Evolutionary conservation across 2,113 vertebrate genomes (phyloP), one percentile per base, ranked within the genome.

Genomic region (Felis chaus): DNA sequence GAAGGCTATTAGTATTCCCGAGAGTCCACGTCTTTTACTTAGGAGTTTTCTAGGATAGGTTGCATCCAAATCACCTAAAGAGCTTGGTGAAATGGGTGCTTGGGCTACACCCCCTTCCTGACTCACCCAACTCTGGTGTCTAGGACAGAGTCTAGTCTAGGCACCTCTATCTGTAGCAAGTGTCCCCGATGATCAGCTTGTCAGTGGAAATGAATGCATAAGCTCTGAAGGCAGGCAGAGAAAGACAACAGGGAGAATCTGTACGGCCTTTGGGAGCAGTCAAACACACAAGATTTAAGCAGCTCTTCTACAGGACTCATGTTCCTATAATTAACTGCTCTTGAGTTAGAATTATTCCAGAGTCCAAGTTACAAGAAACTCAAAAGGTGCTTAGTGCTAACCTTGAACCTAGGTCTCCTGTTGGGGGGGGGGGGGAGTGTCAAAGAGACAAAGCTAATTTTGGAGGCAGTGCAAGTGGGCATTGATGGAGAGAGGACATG

Each of bases 241-340:
- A 83, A 66, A 78, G 74, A 23, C 25, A 39, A 50, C 0, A n/a
- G 0, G 21, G 50, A 36, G 19, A 39, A 55, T 39, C 1, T 7
- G 2, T 7, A 13, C 1, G 1, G 27, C 39, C n/a, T 50, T 36
- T 55, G 4, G 63, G 31, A 65, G 55, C 50, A 63, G 10, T 50
- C 68, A 68, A 39, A 61, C 41, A 57, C 2, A 7, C 45, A 7
- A 48, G 45, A 63, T 33, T 23, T 2, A n/a, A 36, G 76, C 74
- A 71, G 80, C 69, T 36, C 79, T 78, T 86, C 39, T 15, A 15
- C 2, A 3, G 18, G 33, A 21, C n/a, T 33, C 0, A 27, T 19
- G 10, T 27, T 94, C 76, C 94, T 84, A 25, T 86, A 92, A 96
- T 89, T 96, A 83, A 96, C 69, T 92, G 90, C 80, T 91, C 92